Percentiles rank a stretch among this genome's conserved stretches.
Conservation (phyloP, 2,113 vertebrate species). For the Danionella cerebrum region DNA sequence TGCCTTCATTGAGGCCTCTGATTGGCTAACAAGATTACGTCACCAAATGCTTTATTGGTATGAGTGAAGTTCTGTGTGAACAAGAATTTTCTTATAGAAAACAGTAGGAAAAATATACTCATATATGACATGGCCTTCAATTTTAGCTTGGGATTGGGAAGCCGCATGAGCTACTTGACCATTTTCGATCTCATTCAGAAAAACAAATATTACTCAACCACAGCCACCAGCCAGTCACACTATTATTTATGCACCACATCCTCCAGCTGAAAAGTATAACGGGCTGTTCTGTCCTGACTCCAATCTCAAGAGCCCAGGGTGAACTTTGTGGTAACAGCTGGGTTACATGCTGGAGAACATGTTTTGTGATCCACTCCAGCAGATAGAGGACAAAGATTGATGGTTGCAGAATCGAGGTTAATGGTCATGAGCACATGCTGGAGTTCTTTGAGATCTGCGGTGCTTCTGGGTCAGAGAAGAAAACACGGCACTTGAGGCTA, state of each 20-base stretch:
- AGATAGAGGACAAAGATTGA: constrained; percentile 16
- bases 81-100: too few species aligned
- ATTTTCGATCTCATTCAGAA: neutral
- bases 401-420: constrained; percentile 13
- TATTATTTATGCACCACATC: neutral
- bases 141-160: neutral
- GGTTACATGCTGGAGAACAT: neutral
- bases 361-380: neutral
- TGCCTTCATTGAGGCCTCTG: too few species aligned
- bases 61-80: too few species aligned
- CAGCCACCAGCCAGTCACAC: neutral
- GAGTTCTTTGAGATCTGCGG: neutral
- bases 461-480: constrained; percentile 1
- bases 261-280: neutral
- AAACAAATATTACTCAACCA: neutral
- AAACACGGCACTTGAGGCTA: neutral
- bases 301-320: neutral
- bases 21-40: too few species aligned
- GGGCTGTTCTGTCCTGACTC: neutral
- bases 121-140: too few species aligned
- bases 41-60: too few species aligned
- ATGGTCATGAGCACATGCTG: constrained; percentile 17
- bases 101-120: too few species aligned
- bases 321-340: neutral
- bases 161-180: neutral